phyloP scores from a whole-genome alignment of 1,140 invertebrate genomes.

The Sitobion miscanthi region DNA sequence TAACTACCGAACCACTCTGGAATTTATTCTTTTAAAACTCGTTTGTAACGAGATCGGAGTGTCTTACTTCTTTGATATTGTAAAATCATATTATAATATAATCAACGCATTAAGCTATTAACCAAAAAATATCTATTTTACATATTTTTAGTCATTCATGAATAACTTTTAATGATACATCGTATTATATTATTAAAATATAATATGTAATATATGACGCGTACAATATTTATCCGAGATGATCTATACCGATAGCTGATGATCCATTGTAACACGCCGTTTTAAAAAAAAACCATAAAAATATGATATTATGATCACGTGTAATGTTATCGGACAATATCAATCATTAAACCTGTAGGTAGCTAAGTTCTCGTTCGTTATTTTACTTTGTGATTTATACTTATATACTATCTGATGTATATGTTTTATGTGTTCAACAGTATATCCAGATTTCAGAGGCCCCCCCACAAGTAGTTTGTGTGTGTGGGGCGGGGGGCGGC shows the following conservation, averaged over 20 bases:
- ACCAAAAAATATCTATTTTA: background rate
- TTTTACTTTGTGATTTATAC: no score
- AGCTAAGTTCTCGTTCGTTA: background rate
- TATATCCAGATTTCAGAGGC: no score
- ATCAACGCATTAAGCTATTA: background rate
- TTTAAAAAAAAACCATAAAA: background rate
- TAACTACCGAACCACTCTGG: background rate
- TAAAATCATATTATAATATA: background rate
- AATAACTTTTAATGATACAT: background rate
- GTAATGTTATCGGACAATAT: background rate
- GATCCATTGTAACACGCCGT: no score
- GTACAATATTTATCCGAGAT: background rate
- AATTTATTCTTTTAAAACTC: background rate
- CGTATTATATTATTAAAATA: background rate
- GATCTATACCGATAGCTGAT: background rate
- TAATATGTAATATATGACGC: no score
- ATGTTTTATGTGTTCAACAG: no score
- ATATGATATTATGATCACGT: background rate
- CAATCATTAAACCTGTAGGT: background rate
- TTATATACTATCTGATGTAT: no score
- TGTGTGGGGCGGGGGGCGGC: no score
- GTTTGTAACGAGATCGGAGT: constrained; percentile 2
- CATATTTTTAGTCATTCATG: background rate
- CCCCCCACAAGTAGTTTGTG: no score
- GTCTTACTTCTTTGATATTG: background rate